phyloP scores from a whole-genome alignment of 1,140 invertebrate genomes.

The Heliconius himera region DNA sequence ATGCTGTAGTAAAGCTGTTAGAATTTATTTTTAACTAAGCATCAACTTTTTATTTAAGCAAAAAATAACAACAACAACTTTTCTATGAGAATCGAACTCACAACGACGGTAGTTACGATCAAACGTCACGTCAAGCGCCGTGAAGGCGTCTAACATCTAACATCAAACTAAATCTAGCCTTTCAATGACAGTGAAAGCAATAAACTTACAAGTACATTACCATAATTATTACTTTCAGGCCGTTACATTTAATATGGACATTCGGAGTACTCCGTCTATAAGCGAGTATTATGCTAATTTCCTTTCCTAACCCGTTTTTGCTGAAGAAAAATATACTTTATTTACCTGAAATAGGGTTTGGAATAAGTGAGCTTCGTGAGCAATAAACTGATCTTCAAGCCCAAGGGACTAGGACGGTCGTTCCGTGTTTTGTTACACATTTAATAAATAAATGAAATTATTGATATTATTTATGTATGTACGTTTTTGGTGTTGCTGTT shows the following conservation, averaged over 20 bases:
- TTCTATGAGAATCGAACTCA: neutral
- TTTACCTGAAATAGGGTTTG: neutral
- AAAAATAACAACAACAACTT: neutral
- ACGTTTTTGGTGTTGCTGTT: neutral
- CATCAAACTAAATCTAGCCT: neutral
- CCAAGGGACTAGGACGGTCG: constrained; percentile 25
- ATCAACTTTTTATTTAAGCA: no score
- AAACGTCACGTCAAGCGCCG: no score
- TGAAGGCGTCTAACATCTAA: neutral
- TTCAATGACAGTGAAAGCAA: constrained; percentile 15
- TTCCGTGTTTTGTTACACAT: constrained; percentile 37
- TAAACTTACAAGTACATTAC: constrained; percentile 24
- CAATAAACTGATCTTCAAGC: constrained; percentile 26
- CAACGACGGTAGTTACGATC: neutral
- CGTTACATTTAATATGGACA: constrained; percentile 38
- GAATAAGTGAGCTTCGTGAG: neutral
- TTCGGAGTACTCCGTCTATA: constrained; percentile 25
- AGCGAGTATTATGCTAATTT: constrained; percentile 39
- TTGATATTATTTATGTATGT: constrained; percentile 14
- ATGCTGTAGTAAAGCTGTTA: neutral
- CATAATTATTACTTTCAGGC: constrained; percentile 38
- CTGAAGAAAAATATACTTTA: constrained; percentile 11
- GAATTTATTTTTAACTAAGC: neutral
- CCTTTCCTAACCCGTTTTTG: neutral
- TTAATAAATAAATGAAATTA: constrained; percentile 27